These are phyloP conservation scores for Sturmia bella DNA, from an alignment of 2,888 invertebrate species.

Conservation along the genomic window DNA sequence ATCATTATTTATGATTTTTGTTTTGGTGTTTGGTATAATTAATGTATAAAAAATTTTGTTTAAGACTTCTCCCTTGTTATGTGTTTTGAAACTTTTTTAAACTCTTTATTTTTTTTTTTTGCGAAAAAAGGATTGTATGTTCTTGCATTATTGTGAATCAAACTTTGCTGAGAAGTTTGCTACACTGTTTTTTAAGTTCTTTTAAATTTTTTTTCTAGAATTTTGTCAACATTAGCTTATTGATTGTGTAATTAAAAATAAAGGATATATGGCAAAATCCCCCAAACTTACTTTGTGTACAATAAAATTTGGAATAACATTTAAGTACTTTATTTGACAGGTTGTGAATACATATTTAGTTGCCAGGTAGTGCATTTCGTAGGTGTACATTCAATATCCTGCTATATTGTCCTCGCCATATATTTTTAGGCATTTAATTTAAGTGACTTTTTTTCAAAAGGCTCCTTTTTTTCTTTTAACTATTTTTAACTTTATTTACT, in stretches of 20 bases:
- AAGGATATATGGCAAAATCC: too few species aligned
- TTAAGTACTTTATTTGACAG: too few species aligned
- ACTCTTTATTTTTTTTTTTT: neutral
- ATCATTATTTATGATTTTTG: too few species aligned
- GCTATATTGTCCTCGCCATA: constrained; percentile 5
- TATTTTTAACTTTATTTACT: constrained; percentile 51
- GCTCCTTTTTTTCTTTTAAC: constrained; percentile 7
- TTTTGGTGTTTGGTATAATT: neutral
- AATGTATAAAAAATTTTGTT: neutral
- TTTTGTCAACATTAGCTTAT: too few species aligned
- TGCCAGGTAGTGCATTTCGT: neutral
- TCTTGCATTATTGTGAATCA: too few species aligned
- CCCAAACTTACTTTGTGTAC: too few species aligned
- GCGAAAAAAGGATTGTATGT: too few species aligned
- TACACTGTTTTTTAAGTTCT: too few species aligned
- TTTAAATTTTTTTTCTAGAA: too few species aligned
- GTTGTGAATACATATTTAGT: neutral
- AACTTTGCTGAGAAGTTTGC: too few species aligned
- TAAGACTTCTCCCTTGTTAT: neutral
- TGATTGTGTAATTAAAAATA: neutral
- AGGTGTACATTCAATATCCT: neutral
- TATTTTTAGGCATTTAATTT: constrained; percentile 33
- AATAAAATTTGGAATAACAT: too few species aligned
- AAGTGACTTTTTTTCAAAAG: neutral
- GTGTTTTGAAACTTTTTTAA: neutral